phyloP scores from a whole-genome alignment of 2,888 invertebrate species.

The Tetragonula carbonaria region DNA sequence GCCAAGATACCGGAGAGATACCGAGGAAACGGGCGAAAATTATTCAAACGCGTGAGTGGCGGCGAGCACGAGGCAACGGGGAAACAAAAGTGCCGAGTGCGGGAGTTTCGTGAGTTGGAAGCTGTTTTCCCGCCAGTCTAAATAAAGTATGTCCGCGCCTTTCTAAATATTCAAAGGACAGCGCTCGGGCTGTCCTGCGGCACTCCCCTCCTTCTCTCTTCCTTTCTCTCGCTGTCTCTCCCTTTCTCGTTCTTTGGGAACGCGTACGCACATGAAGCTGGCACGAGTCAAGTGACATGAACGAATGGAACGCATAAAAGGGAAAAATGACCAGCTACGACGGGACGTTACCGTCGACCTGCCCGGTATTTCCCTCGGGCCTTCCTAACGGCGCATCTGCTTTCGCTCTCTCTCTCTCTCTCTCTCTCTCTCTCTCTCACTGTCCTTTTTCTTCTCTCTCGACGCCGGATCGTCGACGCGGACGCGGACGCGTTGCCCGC shows the following conservation, averaged over 20 bases:
- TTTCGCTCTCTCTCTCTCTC: conserved; percentile 20
- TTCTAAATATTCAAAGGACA: conserved; percentile 79
- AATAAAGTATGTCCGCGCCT: conserved; percentile 78
- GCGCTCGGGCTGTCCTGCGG: conserved; percentile 27
- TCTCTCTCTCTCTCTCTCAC: not conserved
- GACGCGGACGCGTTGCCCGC: conserved; percentile 18
- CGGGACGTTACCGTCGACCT: conserved; percentile 67
- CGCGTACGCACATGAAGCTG: conserved; percentile 35
- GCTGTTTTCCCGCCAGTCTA: conserved; percentile 64
- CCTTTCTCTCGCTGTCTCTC: conserved; percentile 10
- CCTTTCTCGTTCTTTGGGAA: conserved; percentile 6
- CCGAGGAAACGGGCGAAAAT: conserved; percentile 30
- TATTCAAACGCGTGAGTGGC: conserved; percentile 33
- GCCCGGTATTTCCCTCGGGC: conserved; percentile 79
- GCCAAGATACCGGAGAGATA: too few relatives aligned
- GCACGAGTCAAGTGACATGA: conserved; percentile 76
- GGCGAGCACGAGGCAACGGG: not conserved
- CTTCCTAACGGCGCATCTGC: conserved; percentile 68
- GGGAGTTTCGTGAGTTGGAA: conserved; percentile 48
- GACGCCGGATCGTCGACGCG: conserved; percentile 23
- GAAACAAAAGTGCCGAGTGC: conserved; percentile 25
- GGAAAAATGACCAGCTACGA: conserved; percentile 81
- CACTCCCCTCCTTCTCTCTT: conserved; percentile 3
- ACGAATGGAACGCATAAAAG: conserved; percentile 82
- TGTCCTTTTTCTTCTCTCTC: too few relatives aligned